Conservation (phyloP, 2,797 vertebrate species). For the Podarcis lilfordi region DNA sequence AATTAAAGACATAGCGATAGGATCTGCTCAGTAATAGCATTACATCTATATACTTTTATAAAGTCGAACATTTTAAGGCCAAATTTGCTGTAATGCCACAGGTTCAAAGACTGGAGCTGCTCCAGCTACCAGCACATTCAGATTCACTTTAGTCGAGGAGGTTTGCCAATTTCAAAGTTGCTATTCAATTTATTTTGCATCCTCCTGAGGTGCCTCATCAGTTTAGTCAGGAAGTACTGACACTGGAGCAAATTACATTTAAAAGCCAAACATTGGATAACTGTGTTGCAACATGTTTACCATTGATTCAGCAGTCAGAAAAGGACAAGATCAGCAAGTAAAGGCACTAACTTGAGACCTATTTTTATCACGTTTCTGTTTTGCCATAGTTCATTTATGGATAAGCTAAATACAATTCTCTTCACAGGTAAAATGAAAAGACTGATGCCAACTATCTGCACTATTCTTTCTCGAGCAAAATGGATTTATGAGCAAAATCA, state of each 20-base stretch:
- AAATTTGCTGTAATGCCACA: neutral
- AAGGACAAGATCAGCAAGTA: neutral
- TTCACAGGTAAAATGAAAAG: slow-evolving; percentile 1
- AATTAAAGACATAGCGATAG: neutral
- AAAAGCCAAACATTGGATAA: slow-evolving; percentile 29
- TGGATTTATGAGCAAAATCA: neutral
- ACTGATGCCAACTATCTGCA: neutral
- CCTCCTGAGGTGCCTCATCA: neutral
- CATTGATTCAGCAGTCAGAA: neutral
- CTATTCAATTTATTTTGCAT: slow-evolving; percentile 20
- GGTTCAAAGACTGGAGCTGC: neutral
- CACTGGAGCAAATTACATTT: slow-evolving; percentile 26
- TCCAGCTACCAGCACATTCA: neutral
- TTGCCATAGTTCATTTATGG: neutral
- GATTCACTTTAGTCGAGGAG: neutral
- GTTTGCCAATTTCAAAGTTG: slow-evolving; percentile 27
- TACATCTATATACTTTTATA: neutral
- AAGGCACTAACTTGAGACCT: neutral
- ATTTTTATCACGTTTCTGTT: neutral
- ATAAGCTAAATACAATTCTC: slow-evolving; percentile 12
- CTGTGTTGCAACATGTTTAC: slow-evolving; percentile 20
- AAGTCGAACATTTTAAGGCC: neutral
- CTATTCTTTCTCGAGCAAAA: neutral
- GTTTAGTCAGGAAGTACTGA: slow-evolving; percentile 21
- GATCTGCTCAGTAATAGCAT: neutral